These are phyloP conservation scores for Epinephelus malabaricus DNA, from an alignment of 2,797 vertebrate genomes.

Conservation along the genomic window DNA sequence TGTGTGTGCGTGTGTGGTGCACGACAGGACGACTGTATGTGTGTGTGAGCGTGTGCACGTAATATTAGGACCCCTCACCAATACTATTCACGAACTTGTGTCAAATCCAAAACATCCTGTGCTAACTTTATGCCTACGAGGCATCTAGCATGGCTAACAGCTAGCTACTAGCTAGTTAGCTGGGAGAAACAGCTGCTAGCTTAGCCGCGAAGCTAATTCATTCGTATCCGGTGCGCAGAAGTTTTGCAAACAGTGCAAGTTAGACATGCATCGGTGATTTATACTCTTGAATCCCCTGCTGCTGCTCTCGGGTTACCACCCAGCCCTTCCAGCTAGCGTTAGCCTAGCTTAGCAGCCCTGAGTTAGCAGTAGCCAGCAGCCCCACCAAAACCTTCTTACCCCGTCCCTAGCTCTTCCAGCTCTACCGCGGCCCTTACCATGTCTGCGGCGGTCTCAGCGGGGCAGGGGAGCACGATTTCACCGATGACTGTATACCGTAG, in stretches of 20 bases:
- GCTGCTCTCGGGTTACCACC: slow-evolving; percentile 66
- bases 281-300: slow-evolving; percentile 31
- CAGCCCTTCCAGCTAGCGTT: slow-evolving; percentile 52
- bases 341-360: slow-evolving; percentile 66
- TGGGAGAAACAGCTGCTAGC: slow-evolving; percentile 23
- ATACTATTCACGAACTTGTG: slow-evolving; percentile 68
- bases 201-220: slow-evolving; percentile 43
- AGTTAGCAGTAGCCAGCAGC: slow-evolving; percentile 66
- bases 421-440: slow-evolving; percentile 86
- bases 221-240: slow-evolving; percentile 15
- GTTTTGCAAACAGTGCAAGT: slow-evolving; percentile 42
- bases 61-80: slow-evolving; percentile 50
- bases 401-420: slow-evolving; percentile 63
- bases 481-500: slow-evolving; percentile 64
- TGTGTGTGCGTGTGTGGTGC: slow-evolving; percentile 57
- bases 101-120: slow-evolving; percentile 85
- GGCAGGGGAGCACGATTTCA: slow-evolving; percentile 62
- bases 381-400: slow-evolving; percentile 62
- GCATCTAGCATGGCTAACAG: slow-evolving; percentile 50
- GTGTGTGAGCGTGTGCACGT: slow-evolving; percentile 21
- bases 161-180: slow-evolving; percentile 57
- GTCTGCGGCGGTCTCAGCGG: slow-evolving; percentile 81
- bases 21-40: slow-evolving; percentile 35
- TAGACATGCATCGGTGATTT: slow-evolving; percentile 42
- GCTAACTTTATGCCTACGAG: slow-evolving; percentile 67